Base-by-base conservation (phyloP, 2,888 invertebrate species). In the Carcina quercana region DNA sequence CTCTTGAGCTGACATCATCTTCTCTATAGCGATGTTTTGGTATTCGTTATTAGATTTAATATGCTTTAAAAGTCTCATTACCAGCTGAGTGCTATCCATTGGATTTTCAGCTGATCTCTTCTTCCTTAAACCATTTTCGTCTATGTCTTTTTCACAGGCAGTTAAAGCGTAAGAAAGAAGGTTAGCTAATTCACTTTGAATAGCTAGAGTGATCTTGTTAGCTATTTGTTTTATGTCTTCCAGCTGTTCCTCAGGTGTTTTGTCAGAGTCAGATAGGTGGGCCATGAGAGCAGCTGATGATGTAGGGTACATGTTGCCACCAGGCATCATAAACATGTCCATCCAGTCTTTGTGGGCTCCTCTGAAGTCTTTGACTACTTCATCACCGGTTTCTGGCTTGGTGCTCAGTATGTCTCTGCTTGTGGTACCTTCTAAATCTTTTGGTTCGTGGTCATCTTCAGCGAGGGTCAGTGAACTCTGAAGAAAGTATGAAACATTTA, bases 1-100 rank as follows among this genome's bases (percentile, higher is more conserved):
- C 50, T 83, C 75, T 53, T 82, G 79, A 25, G 82, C 82, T 2
- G 68, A 59, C 80, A 83, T 80, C 78, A 83, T 76, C 46, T 83
- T 82, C 8, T 82, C 83, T 10, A 83, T 80, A 2, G 80, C 80
- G n/a, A 79, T 67, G 36, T 80, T 82, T 33, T 83, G 83, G 35
- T 69, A 71, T 45, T 83, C 82, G 29, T 82, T 83, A 37, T 68
- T 78, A 1, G 61, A 59, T 41, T 80, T 82, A 1, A 83, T 82
- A 36, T 83, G 82, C 33, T 71, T 73, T 1, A 83, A 46, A 13
- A 83, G 39, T 45, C 73, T 62, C 56, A 67, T 70, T 0, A 83
- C 64, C 7, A 79, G 34, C 15, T 72, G 54, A 2, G 74, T 62
- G 44, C 75, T 76, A 15, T 72, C 82, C 60, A 78, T 63, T 2